phyloP scores from a whole-genome alignment of 2,888 invertebrate genomes.

The Tachina lurida region DNA sequence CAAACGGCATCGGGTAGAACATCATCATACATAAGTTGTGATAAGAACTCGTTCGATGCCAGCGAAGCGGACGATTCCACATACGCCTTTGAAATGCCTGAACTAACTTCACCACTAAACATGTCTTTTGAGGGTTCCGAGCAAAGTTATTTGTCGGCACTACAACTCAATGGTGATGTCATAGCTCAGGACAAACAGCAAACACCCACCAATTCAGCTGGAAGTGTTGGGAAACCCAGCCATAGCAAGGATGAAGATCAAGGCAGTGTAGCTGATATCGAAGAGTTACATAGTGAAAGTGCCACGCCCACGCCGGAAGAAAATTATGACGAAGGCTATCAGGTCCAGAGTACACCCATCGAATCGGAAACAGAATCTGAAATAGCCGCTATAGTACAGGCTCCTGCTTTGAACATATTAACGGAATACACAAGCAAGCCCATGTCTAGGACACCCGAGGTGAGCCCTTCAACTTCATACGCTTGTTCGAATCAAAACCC shows the following conservation, averaged over 20 bases:
- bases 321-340: constrained; percentile 53
- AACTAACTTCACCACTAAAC: constrained; percentile 80
- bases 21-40: constrained; percentile 85
- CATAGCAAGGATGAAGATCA: constrained; percentile 73
- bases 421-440: constrained; percentile 74
- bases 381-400: constrained; percentile 74
- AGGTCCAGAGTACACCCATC: constrained; percentile 73
- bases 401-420: constrained; percentile 72
- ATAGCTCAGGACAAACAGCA: not conserved
- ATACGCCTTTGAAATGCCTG: constrained; percentile 78
- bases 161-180: constrained; percentile 19
- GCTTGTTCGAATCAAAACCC: constrained; percentile 60
- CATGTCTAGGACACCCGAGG: constrained; percentile 79
- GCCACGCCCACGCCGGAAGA: constrained; percentile 79
- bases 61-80: constrained; percentile 80
- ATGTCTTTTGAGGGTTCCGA: constrained; percentile 82
- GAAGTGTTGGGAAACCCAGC: constrained; percentile 6
- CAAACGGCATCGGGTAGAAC: constrained; percentile 87
- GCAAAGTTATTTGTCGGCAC: constrained; percentile 80
- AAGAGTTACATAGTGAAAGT: constrained; percentile 80
- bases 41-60: constrained; percentile 83
- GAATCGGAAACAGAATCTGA: constrained; percentile 78
- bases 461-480: constrained; percentile 74
- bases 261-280: constrained; percentile 76
- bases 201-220: constrained; percentile 40